phyloP scores from a whole-genome alignment of 2,797 vertebrate species.

The Falco naumanni region DNA sequence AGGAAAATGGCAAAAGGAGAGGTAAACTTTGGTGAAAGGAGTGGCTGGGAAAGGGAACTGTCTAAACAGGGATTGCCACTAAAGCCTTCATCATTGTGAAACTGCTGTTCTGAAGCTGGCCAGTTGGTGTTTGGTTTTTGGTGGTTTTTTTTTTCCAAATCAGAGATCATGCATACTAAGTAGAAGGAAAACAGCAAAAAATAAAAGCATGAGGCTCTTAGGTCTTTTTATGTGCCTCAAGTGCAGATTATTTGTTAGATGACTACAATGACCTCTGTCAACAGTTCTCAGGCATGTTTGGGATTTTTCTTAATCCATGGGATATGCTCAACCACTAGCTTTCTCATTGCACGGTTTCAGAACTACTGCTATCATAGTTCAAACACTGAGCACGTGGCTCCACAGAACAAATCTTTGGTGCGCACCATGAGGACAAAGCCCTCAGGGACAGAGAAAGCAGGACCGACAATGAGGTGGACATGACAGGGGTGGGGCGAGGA shows the following conservation, averaged over 20 bases:
- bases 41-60: neutral
- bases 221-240: neutral
- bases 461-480: neutral
- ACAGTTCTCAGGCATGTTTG: neutral
- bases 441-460: neutral
- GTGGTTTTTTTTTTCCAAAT: neutral
- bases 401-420: neutral
- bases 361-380: neutral
- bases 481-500: neutral
- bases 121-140: neutral
- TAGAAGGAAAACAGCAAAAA: neutral
- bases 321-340: neutral
- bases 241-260: neutral
- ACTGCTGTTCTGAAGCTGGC: neutral
- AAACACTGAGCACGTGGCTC: neutral
- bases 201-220: neutral
- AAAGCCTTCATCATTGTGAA: neutral
- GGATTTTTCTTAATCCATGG: neutral
- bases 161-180: neutral
- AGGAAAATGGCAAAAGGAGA: neutral
- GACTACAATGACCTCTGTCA: neutral
- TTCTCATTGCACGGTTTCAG: neutral
- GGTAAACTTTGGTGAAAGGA: neutral
- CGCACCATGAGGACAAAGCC: accelerated
- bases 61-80: neutral